Percentiles rank a stretch among this genome's conserved stretches.
These are phyloP conservation scores for Chloromyia formosa DNA, from an alignment of 2,888 invertebrate species.

Conservation along the genomic window DNA sequence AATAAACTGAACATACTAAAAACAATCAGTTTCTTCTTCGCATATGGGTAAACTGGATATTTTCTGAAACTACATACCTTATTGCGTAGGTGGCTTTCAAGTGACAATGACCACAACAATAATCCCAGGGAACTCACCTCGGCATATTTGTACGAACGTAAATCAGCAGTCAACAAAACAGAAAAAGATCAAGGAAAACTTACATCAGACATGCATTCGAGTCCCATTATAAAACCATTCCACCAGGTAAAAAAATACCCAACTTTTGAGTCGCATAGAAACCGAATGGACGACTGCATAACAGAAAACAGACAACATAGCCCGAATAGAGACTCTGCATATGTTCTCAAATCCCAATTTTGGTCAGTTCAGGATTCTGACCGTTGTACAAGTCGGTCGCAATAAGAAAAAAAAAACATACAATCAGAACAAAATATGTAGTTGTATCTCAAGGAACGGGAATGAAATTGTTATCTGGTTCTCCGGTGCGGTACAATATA, in stretches of 20 bases:
- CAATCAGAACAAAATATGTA: neutral
- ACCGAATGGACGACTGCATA: too few relatives aligned
- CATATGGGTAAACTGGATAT: neutral
- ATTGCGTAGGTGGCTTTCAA: slow-evolving; percentile 17
- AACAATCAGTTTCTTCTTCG: too few relatives aligned
- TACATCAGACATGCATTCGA: neutral
- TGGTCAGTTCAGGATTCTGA: slow-evolving; percentile 13
- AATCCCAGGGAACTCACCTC: neutral
- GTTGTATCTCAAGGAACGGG: neutral
- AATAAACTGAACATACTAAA: too few relatives aligned
- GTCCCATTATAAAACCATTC: neutral
- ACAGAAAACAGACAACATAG: neutral
- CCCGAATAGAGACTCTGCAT: neutral
- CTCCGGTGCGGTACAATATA: neutral
- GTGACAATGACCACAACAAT: neutral
- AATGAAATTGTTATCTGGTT: neutral
- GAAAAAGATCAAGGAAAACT: neutral
- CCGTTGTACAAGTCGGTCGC: neutral
- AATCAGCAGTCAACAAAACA: neutral
- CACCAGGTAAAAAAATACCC: neutral
- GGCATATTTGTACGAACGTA: neutral
- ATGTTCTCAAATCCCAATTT: neutral
- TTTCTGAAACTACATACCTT: slow-evolving; percentile 11
- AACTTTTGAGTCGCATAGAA: neutral
- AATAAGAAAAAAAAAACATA: neutral